Evolutionary conservation across 2,888 invertebrate genomes (phyloP).

Genomic region (Adelphocoris suturalis): DNA sequence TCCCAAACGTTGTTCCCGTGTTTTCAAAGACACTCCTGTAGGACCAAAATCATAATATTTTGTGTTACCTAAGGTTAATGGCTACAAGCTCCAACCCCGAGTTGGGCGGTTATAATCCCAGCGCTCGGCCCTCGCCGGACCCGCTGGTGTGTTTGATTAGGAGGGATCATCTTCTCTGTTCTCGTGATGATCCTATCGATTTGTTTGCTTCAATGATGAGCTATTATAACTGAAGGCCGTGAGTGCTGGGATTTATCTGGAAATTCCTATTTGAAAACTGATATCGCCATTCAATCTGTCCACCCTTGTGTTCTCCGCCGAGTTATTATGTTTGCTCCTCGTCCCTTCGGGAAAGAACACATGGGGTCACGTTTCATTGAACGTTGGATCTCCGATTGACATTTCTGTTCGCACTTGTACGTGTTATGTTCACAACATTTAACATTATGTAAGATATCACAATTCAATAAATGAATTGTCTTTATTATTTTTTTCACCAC

Average conservation of each 20-base stretch:
- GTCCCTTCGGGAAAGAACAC: too few relatives aligned
- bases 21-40: too few relatives aligned
- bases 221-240: background rate
- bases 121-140: background rate
- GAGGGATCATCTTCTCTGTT: slow-evolving; percentile 22
- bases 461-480: too few relatives aligned
- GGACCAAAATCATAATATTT: background rate
- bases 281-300: background rate
- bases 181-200: background rate
- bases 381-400: too few relatives aligned
- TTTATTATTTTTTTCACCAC: too few relatives aligned
- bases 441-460: too few relatives aligned
- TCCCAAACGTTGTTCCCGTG: too few relatives aligned
- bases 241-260: background rate
- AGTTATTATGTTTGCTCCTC: too few relatives aligned
- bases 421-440: too few relatives aligned
- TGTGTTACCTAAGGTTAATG: background rate
- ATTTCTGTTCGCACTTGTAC: too few relatives aligned
- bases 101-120: background rate
- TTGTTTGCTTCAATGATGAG: background rate
- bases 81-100: background rate
- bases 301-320: too few relatives aligned
- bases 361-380: too few relatives aligned
- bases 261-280: background rate
- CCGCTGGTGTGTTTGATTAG: slow-evolving; percentile 4